A percentile compares a stretch with the other conserved stretches of the same genome.
Conservation (phyloP, 2,113 vertebrate species). For the Pyxicephalus adspersus region DNA sequence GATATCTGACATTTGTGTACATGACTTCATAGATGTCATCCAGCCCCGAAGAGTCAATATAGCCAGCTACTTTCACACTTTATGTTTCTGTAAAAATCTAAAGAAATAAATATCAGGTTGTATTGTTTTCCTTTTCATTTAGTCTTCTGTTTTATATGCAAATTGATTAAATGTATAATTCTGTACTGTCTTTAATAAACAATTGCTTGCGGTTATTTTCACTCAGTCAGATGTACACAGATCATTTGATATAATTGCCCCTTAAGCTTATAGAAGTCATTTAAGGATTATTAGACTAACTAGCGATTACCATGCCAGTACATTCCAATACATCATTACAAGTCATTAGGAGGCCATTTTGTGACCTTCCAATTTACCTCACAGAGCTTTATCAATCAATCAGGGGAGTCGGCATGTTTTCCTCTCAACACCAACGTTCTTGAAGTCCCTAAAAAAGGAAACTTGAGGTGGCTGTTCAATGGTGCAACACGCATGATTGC, state of each 20-base stretch:
- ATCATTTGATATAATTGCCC: slow-evolving; percentile 12
- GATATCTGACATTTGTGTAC: too few species aligned
- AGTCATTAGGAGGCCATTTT: slow-evolving; percentile 44
- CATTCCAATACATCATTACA: slow-evolving; percentile 52
- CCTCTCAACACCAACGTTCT: slow-evolving; percentile 39
- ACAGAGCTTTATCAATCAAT: slow-evolving; percentile 50
- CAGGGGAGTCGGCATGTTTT: slow-evolving; percentile 4
- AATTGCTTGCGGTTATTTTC: neutral
- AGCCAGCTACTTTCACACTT: too few species aligned
- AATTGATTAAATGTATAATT: neutral
- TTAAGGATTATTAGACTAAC: slow-evolving; percentile 17
- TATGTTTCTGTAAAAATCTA: too few species aligned
- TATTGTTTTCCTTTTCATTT: too few species aligned
- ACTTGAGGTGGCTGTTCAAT: slow-evolving; percentile 17
- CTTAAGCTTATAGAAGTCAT: slow-evolving; percentile 19
- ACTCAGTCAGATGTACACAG: neutral
- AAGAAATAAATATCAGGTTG: too few species aligned
- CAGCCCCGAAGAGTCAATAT: too few species aligned
- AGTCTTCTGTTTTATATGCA: too few species aligned
- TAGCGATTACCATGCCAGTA: neutral
- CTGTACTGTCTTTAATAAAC: neutral
- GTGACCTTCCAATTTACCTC: slow-evolving; percentile 41
- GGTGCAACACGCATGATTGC: slow-evolving; percentile 28
- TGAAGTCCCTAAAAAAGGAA: slow-evolving; percentile 25
- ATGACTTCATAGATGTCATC: too few species aligned